Evolutionary conservation across 2,113 vertebrate species (phyloP), one percentile per base, ranked within the genome.

Genomic region (Lepus europaeus): DNA sequence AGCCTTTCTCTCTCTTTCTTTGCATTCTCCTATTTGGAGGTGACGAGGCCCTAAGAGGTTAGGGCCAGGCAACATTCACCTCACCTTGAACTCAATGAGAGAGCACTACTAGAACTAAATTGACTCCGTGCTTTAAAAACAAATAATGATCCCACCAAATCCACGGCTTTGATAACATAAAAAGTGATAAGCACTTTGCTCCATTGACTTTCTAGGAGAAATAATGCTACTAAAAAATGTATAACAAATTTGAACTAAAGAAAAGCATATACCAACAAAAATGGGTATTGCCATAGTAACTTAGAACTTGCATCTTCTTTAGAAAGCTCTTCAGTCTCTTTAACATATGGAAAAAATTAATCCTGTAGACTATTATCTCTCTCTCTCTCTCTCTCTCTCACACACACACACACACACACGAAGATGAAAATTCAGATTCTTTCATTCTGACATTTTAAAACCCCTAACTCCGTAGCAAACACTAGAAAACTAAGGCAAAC

Each of bases 251-350:
- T 36, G 51, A 81, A 63, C 74, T 66, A 76, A 78, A 23, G 45
- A 11, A n/a, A 88, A 59, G 16, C n/a, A 56, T 6, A 45, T 23
- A 36, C 29, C 36, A 73, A 29, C 7, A 64, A 72, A 90, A 78
- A 33, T 33, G 10, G 20, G n/a, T 27, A 69, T n/a, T 45, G 33
- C 14, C 53, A 51, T 8, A 14, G 29, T 81, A 19, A 73, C 69
- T 83, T 33, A 93, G 63, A 87, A 77, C 39, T 69, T 87, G 31
- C 16, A 53, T 79, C 45, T 87, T 63, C 31, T 81, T 87, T 90
- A 63, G 51, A 84, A 85, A 83, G 13, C 33, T 76, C 49, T 79
- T 70, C 17, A 22, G 33, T 53, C 16, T 29, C 61, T 81, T 95
- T 64, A 64, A 89, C 39, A 56, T 63, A 78, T 6, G 1, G 20